Conservation (phyloP, 2,113 vertebrate genomes). For the Trematomus loennbergii region DNA sequence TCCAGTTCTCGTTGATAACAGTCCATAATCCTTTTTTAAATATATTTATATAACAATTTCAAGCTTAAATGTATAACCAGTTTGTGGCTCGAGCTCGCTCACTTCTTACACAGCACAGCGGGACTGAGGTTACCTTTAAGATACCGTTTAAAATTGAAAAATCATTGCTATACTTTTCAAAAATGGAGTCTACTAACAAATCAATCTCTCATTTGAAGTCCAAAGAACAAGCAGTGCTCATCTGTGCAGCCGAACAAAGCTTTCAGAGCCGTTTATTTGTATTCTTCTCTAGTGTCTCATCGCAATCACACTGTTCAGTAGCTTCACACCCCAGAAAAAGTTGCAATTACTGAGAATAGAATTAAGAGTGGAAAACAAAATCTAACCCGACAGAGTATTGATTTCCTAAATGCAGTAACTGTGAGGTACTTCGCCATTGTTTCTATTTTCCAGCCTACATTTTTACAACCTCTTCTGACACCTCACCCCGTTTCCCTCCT, state of each 20-base stretch:
- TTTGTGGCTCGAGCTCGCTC: too few relatives aligned
- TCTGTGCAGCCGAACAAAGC: conserved; percentile 30
- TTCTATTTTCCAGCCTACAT: too few relatives aligned
- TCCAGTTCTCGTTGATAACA: too few relatives aligned
- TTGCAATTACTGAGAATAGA: conserved; percentile 20
- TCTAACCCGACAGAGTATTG: not conserved
- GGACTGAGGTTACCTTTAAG: too few relatives aligned
- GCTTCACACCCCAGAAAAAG: conserved; percentile 1
- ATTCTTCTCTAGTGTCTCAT: conserved; percentile 9
- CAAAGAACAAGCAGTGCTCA: conserved; percentile 4
- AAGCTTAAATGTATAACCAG: too few relatives aligned
- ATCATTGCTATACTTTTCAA: not conserved
- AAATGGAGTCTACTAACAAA: conserved; percentile 6
- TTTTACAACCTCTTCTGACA: too few relatives aligned
- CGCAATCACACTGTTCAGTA: not conserved
- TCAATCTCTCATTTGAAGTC: conserved; percentile 36
- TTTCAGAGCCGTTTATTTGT: conserved; percentile 21
- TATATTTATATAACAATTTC: too few relatives aligned
- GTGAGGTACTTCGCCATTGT: not conserved
- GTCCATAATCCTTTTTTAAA: too few relatives aligned
- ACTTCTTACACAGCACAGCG: too few relatives aligned
- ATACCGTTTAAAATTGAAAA: not conserved
- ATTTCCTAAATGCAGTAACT: not conserved
- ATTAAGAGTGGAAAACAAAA: conserved; percentile 18
- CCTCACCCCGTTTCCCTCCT: not conserved